Conservation (phyloP, 1,140 invertebrate species). For the Mactra quadrangularis region DNA sequence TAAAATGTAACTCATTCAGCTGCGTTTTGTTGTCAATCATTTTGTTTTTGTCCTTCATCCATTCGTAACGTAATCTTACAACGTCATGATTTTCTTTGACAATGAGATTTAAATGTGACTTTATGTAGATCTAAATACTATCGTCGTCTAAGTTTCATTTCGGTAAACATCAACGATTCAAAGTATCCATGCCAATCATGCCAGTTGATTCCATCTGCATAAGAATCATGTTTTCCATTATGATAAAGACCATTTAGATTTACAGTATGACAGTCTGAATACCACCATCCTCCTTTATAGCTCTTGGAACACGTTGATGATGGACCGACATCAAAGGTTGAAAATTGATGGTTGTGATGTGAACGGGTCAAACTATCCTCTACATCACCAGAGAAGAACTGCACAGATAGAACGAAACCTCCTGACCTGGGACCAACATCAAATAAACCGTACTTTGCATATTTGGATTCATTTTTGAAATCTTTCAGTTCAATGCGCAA, state of each 20-base stretch:
- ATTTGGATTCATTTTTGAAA: slow-evolving; percentile 19
- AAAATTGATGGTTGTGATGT: slow-evolving; percentile 86
- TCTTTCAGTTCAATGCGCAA: slow-evolving; percentile 51
- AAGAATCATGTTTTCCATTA: slow-evolving; percentile 64
- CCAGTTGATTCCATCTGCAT: slow-evolving; percentile 86
- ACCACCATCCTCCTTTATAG: slow-evolving; percentile 87
- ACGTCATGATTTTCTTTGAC: too few species aligned
- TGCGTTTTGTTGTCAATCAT: too few species aligned
- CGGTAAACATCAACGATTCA: slow-evolving; percentile 83
- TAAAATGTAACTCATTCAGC: too few species aligned
- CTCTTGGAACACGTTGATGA: slow-evolving; percentile 86
- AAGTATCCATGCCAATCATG: slow-evolving; percentile 84
- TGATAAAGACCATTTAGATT: slow-evolving; percentile 87
- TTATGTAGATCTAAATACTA: too few species aligned
- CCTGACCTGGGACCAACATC: slow-evolving; percentile 9
- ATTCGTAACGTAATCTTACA: too few species aligned
- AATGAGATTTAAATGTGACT: too few species aligned
- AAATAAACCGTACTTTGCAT: slow-evolving; percentile 46
- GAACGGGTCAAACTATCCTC: neutral
- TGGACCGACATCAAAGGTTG: slow-evolving; percentile 85
- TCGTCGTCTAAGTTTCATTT: slow-evolving; percentile 80
- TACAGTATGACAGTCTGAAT: slow-evolving; percentile 86
- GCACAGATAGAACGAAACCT: neutral
- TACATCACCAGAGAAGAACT: slow-evolving; percentile 7
- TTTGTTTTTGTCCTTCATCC: too few species aligned